Evolutionary conservation across 23 tunicate genomes (phyloP).

Genomic region (Clavelina lepadiformis): DNA sequence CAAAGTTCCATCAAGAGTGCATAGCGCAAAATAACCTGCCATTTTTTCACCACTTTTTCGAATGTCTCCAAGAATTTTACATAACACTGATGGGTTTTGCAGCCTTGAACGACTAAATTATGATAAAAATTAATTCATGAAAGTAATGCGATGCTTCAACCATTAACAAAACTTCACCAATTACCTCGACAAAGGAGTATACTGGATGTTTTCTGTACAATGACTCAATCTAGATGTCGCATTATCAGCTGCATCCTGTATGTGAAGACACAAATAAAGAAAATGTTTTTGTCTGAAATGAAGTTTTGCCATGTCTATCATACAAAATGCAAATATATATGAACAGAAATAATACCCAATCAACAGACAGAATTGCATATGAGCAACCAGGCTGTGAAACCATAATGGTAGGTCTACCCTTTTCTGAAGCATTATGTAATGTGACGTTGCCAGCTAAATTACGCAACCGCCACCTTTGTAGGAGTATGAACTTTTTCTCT

Average conservation of each 20-base stretch:
- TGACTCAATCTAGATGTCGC: too few relatives aligned
- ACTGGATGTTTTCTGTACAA: background rate
- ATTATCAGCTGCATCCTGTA: background rate
- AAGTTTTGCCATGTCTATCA: too few relatives aligned
- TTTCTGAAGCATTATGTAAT: conserved; percentile 29
- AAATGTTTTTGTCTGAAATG: too few relatives aligned
- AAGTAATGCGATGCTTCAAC: background rate
- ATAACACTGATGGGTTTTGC: conserved; percentile 70
- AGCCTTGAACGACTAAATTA: conserved; percentile 23
- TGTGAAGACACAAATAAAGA: too few relatives aligned
- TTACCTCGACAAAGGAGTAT: conserved; percentile 17
- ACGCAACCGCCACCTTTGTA: conserved; percentile 67
- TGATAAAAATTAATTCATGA: background rate
- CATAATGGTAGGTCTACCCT: conserved; percentile 30
- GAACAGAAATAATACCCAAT: conserved; percentile 48
- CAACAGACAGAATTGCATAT: conserved; percentile 42
- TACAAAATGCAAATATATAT: too few relatives aligned
- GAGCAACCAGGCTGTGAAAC: conserved; percentile 91
- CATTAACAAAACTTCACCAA: background rate
- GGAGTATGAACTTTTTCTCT: conserved; percentile 12
- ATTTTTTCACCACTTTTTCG: conserved; percentile 24
- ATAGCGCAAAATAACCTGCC: conserved; percentile 79
- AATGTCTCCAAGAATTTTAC: conserved; percentile 75
- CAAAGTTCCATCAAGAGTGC: conserved; percentile 88
- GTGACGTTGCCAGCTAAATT: conserved; percentile 60